Evolutionary conservation across 2,888 invertebrate species (phyloP).

Genomic region (Hypolimnas misippus): DNA sequence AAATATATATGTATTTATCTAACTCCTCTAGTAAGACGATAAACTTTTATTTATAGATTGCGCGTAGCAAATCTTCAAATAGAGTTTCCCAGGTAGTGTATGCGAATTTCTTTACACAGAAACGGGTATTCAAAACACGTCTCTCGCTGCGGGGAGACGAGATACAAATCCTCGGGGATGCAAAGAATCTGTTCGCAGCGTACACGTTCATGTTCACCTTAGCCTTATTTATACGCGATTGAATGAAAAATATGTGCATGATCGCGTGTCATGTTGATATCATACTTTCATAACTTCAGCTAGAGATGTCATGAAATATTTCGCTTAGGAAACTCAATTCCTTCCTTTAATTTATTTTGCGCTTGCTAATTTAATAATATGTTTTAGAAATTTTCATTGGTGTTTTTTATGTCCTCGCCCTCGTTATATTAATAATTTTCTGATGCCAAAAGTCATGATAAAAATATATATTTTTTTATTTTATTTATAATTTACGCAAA

Average conservation of each 20-base stretch:
- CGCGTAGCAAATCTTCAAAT: constrained; percentile 10
- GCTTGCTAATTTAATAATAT: too few relatives aligned
- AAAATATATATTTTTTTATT: too few relatives aligned
- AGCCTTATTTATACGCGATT: constrained; percentile 72
- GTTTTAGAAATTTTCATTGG: too few relatives aligned
- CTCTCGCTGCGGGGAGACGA: constrained; percentile 68
- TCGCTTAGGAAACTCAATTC: too few relatives aligned
- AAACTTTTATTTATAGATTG: background rate
- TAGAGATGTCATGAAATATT: background rate
- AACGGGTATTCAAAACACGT: constrained; percentile 72
- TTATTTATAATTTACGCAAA: too few relatives aligned
- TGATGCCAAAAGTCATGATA: too few relatives aligned
- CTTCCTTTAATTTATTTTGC: too few relatives aligned
- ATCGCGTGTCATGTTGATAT: constrained; percentile 39
- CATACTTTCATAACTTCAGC: constrained; percentile 12
- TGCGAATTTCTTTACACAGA: constrained; percentile 34
- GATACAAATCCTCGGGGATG: constrained; percentile 76
- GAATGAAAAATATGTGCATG: constrained; percentile 66
- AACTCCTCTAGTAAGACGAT: constrained; percentile 18
- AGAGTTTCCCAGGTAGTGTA: constrained; percentile 24
- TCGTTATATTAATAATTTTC: too few relatives aligned
- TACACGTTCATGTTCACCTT: constrained; percentile 62
- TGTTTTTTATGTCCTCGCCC: too few relatives aligned
- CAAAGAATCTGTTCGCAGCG: constrained; percentile 67
- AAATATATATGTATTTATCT: constrained; percentile 7